Evolutionary conservation across 2,888 invertebrate genomes (phyloP).

Genomic region (Choreutis nemorana): DNA sequence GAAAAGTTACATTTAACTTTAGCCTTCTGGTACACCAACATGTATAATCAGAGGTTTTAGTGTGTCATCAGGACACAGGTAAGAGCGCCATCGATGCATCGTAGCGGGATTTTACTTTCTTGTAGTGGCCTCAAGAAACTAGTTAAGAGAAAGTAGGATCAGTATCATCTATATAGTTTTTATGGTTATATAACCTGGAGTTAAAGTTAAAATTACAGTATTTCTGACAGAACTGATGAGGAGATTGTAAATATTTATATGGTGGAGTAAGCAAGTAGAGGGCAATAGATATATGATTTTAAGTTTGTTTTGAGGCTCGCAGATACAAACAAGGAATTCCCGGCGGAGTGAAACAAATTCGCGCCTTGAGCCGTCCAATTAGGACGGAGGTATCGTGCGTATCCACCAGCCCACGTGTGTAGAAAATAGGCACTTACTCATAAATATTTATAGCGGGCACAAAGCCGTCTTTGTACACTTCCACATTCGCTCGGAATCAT

Average conservation of each 20-base stretch:
- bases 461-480: constrained; percentile 57
- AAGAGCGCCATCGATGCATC: constrained; percentile 52
- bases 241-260: background rate
- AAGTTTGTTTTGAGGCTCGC: constrained; percentile 17
- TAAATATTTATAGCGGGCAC: constrained; percentile 59
- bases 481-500: constrained; percentile 60
- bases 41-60: constrained; percentile 51
- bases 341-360: constrained; percentile 45
- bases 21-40: constrained; percentile 37
- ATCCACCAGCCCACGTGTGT: constrained; percentile 56
- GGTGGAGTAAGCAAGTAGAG: background rate
- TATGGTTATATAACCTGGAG: constrained; percentile 45
- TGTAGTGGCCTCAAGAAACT: constrained; percentile 58
- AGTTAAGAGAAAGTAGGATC: constrained; percentile 64
- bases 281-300: background rate
- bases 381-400: constrained; percentile 54
- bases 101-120: constrained; percentile 66
- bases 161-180: constrained; percentile 39
- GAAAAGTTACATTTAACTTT: too few species aligned
- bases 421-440: constrained; percentile 58
- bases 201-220: background rate
- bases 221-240: background rate
- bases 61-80: constrained; percentile 62
- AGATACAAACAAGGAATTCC: constrained; percentile 29
- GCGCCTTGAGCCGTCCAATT: constrained; percentile 52